phyloP scores from a whole-genome alignment of 1,140 invertebrate species.

The Cherax quadricarinatus region DNA sequence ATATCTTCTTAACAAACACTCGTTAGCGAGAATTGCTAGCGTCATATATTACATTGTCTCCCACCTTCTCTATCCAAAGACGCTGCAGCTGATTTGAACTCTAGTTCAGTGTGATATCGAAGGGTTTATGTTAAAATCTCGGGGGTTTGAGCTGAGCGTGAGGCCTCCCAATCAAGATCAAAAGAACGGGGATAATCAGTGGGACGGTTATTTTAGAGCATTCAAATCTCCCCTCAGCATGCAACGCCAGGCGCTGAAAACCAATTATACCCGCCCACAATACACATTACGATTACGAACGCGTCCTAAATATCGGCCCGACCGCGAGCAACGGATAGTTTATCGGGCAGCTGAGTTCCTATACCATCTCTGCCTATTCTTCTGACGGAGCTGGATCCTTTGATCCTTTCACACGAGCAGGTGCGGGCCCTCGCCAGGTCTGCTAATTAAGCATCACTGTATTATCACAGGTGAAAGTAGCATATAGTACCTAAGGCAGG shows the following conservation, averaged over 20 bases:
- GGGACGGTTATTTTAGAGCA: neutral
- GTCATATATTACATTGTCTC: neutral
- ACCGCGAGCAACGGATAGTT: neutral
- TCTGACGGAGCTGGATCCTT: neutral
- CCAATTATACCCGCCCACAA: neutral
- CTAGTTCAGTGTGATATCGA: neutral
- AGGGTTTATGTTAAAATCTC: neutral
- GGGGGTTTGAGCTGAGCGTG: neutral
- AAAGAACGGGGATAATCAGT: neutral
- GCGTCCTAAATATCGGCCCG: neutral
- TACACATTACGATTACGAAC: neutral
- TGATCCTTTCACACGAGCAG: neutral
- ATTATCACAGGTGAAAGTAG: neutral
- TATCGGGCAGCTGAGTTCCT: neutral
- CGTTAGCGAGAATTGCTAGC: neutral
- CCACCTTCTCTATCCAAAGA: neutral
- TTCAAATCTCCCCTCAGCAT: neutral
- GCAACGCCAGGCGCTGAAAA: neutral
- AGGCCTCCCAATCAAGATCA: neutral
- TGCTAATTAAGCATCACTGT: neutral
- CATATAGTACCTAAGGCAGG: too few species aligned
- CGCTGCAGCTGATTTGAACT: neutral
- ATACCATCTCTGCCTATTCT: neutral
- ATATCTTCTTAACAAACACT: neutral
- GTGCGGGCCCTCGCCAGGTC: neutral